phyloP scores from a whole-genome alignment of 2,888 invertebrate species.

The Matsumyia berberina region DNA sequence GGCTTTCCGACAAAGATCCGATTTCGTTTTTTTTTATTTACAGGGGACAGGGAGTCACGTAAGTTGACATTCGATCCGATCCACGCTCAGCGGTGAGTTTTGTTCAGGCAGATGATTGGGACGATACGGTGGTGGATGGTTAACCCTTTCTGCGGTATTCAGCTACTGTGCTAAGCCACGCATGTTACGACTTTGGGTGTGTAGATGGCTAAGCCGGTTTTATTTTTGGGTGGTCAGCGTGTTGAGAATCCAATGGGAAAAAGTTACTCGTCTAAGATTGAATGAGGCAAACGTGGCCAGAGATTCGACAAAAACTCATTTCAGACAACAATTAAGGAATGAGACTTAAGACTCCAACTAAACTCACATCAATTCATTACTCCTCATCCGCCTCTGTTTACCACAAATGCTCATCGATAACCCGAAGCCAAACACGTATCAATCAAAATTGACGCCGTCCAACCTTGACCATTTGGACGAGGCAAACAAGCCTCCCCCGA shows the following conservation, averaged over 20 bases:
- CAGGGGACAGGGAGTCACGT: slow-evolving; percentile 3
- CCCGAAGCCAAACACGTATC: slow-evolving; percentile 31
- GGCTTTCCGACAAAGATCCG: slow-evolving; percentile 18
- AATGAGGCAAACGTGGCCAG: too few relatives aligned
- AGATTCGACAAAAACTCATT: too few relatives aligned
- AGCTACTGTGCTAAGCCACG: slow-evolving; percentile 44
- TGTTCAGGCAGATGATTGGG: slow-evolving; percentile 47
- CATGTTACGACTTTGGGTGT: slow-evolving; percentile 35
- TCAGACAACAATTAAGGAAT: too few relatives aligned
- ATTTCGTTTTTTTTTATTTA: too few relatives aligned
- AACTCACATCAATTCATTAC: too few relatives aligned
- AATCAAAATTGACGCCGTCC: slow-evolving; percentile 47
- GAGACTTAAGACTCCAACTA: too few relatives aligned
- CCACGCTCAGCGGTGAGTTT: slow-evolving; percentile 41
- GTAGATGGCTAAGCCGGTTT: slow-evolving; percentile 21
- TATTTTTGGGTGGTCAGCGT: slow-evolving; percentile 32
- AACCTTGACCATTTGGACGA: slow-evolving; percentile 49
- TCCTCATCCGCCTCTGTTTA: not conserved
- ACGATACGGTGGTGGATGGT: slow-evolving; percentile 34
- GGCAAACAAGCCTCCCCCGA: slow-evolving; percentile 44
- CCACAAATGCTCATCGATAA: slow-evolving; percentile 30
- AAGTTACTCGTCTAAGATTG: too few relatives aligned
- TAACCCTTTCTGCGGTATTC: slow-evolving; percentile 11
- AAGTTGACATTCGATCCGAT: slow-evolving; percentile 47
- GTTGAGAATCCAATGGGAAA: not conserved